phyloP scores from a whole-genome alignment of 64 coral and sea anemone genomes.

The Montipora cactus region DNA sequence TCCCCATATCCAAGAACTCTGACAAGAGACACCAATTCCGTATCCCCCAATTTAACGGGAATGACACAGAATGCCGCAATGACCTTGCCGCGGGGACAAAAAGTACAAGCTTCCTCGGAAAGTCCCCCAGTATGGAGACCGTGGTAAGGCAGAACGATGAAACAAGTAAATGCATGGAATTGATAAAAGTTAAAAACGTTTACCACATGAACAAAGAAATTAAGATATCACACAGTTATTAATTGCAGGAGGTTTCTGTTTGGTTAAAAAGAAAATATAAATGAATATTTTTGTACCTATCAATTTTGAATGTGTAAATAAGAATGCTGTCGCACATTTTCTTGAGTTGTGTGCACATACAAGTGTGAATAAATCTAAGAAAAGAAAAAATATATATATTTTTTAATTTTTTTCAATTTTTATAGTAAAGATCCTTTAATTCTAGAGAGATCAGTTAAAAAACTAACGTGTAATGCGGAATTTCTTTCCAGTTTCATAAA shows the following conservation, averaged over 20 bases:
- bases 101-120: background rate
- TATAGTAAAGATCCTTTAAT: no score
- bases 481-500: no score
- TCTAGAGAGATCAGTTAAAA: no score
- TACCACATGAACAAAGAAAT: background rate
- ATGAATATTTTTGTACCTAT: background rate
- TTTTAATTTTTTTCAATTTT: no score
- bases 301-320: slow-evolving; percentile 15
- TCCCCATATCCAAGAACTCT: slow-evolving; percentile 71
- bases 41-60: background rate
- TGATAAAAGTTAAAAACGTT: background rate
- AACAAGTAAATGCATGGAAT: background rate
- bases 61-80: background rate
- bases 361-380: slow-evolving; percentile 1
- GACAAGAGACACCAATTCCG: background rate
- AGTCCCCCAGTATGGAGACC: slow-evolving; percentile 54
- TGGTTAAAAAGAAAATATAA: background rate
- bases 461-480: no score
- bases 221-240: background rate
- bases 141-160: slow-evolving; percentile 16
- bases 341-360: background rate
- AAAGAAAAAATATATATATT: background rate
- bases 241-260: background rate
- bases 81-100: background rate
- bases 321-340: background rate